Percentiles rank a stretch among this genome's conserved stretches.
These are phyloP conservation scores for Dryobates pubescens DNA, from an alignment of 2,797 vertebrate species.

Conservation along the genomic window DNA sequence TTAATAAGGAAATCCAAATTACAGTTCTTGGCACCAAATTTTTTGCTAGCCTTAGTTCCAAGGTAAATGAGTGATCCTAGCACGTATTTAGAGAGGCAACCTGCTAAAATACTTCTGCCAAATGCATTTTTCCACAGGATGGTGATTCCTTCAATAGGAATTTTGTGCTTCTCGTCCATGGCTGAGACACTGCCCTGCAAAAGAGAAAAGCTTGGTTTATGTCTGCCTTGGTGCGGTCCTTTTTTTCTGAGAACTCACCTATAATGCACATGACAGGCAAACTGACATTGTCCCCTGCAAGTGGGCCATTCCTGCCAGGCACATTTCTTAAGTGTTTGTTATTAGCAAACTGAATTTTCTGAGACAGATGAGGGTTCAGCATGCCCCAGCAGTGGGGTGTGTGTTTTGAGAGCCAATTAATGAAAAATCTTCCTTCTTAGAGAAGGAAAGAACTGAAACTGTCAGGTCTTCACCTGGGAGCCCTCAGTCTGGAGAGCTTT, in stretches of 20 bases:
- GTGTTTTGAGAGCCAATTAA: background rate
- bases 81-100: background rate
- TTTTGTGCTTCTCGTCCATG: background rate
- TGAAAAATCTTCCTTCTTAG: background rate
- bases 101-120: background rate
- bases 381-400: background rate
- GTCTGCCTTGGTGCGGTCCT: background rate
- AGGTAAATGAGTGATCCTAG: background rate
- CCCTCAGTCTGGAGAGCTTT: background rate
- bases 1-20: background rate
- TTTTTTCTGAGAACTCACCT: background rate
- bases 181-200: background rate
- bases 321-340: background rate
- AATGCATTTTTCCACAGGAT: background rate
- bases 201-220: background rate
- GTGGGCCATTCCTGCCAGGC: background rate
- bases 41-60: background rate
- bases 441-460: background rate
- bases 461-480: background rate
- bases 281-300: background rate
- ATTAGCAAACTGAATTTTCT: background rate
- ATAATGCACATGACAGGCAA: background rate
- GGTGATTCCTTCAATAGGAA: background rate
- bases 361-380: background rate
- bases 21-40: background rate